These are phyloP conservation scores for Homarus gammarus DNA, from an alignment of 2,888 invertebrate species.

Conservation along the genomic window DNA sequence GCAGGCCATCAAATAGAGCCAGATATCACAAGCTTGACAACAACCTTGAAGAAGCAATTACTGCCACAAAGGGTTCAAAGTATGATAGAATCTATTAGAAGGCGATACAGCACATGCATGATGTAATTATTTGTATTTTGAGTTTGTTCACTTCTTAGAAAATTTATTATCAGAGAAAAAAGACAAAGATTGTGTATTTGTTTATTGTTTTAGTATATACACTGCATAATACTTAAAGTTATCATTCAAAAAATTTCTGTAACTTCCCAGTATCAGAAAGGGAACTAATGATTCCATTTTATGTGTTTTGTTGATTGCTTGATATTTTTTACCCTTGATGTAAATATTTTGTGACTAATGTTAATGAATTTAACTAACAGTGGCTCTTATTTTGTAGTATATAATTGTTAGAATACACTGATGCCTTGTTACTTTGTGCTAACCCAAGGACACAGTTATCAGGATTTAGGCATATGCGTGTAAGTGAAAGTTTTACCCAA, in stretches of 20 bases:
- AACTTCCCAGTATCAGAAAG: not conserved
- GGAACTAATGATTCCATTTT: not conserved
- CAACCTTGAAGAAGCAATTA: constrained; percentile 85
- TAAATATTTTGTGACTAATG: not conserved
- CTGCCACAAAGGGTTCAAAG: constrained; percentile 80
- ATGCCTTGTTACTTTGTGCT: not conserved
- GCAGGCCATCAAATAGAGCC: constrained; percentile 79
- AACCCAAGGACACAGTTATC: not conserved
- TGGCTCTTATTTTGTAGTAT: not conserved
- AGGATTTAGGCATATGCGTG: not conserved
- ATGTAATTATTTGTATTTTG: not conserved
- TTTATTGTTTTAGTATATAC: not conserved
- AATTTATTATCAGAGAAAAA: not conserved
- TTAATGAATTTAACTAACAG: not conserved
- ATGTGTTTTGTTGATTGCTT: not conserved
- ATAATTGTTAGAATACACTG: not conserved
- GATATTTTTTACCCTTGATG: too few relatives aligned
- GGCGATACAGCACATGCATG: not conserved
- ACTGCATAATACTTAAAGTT: not conserved
- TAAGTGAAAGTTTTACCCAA: not conserved
- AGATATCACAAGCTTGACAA: constrained; percentile 84
- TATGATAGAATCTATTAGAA: constrained; percentile 37
- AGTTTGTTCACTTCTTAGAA: not conserved
- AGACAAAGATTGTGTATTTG: not conserved
- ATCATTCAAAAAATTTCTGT: not conserved